phyloP scores from a whole-genome alignment of 1,140 invertebrate genomes.

The Bombus breviceps region DNA sequence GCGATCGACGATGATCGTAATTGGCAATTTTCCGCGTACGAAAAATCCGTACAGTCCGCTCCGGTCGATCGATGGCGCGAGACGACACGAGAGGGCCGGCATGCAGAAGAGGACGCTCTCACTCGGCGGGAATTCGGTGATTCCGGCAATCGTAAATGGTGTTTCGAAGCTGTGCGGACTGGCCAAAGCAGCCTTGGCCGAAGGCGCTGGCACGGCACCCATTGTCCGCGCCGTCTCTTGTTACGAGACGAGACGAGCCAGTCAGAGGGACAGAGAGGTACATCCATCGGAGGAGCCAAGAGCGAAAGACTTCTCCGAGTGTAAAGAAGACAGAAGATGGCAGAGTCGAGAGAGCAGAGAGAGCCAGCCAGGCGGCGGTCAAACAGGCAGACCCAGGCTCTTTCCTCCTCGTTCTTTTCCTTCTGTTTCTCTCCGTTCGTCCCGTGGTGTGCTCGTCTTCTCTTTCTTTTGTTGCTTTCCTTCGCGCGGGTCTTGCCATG shows the following conservation, averaged over 20 bases:
- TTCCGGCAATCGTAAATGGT: constrained; percentile 58
- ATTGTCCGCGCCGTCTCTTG: constrained; percentile 81
- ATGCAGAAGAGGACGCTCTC: background rate
- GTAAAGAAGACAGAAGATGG: background rate
- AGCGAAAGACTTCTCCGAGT: constrained; percentile 17
- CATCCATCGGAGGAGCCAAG: background rate
- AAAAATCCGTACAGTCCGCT: background rate
- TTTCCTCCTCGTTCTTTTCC: constrained; percentile 43
- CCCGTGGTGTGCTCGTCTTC: constrained; percentile 46
- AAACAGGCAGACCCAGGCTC: constrained; percentile 68
- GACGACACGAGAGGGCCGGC: background rate
- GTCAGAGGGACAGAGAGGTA: constrained; percentile 35
- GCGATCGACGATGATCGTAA: background rate
- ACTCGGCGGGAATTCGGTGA: constrained; percentile 40
- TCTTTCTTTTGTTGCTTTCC: constrained; percentile 69
- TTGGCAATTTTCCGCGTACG: background rate
- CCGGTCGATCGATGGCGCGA: too few relatives aligned
- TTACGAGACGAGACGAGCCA: constrained; percentile 79
- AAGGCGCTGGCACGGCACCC: constrained; percentile 78
- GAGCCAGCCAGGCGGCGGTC: constrained; percentile 63
- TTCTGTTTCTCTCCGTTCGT: constrained; percentile 10
- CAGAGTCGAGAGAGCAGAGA: constrained; percentile 25
- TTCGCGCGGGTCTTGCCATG: constrained; percentile 60
- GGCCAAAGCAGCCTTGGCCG: constrained; percentile 77
- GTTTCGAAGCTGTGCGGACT: constrained; percentile 66